A percentile compares a stretch with the other conserved stretches of the same genome.
These are phyloP conservation scores for Ephestia elutella DNA, from an alignment of 1,140 invertebrate species.

Conservation along the genomic window DNA sequence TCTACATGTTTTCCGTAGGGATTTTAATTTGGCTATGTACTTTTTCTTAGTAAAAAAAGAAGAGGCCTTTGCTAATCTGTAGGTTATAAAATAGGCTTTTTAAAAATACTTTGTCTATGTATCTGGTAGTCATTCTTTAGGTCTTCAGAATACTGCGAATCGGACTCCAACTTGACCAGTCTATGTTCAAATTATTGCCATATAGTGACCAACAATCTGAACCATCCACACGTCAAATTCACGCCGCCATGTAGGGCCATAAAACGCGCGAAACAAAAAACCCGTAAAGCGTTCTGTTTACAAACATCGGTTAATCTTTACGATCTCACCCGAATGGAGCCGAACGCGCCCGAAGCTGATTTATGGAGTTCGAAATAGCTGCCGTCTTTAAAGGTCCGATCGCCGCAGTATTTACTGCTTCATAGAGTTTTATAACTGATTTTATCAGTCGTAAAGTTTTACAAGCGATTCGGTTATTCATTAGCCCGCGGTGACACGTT, in stretches of 20 bases:
- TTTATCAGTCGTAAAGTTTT: slow-evolving; percentile 66
- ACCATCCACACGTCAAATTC: not conserved
- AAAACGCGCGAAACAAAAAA: slow-evolving; percentile 3
- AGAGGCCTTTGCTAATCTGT: no score
- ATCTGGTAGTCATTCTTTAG: no score
- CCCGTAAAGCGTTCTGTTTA: slow-evolving; percentile 18
- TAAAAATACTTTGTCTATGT: no score
- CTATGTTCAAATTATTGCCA: no score
- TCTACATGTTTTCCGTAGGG: no score
- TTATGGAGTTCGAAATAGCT: slow-evolving; percentile 57
- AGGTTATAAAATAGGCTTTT: no score
- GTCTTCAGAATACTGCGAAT: no score
- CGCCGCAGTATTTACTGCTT: slow-evolving; percentile 49
- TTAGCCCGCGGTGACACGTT: slow-evolving; percentile 33
- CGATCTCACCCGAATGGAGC: slow-evolving; percentile 44
- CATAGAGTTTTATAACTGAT: slow-evolving; percentile 68
- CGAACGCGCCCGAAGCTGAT: slow-evolving; percentile 49
- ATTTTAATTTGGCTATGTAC: no score
- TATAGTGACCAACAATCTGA: not conserved
- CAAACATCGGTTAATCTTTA: slow-evolving; percentile 53
- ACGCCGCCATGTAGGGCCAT: not conserved
- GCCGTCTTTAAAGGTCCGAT: slow-evolving; percentile 51
- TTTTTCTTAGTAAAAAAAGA: no score
- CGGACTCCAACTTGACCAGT: no score
- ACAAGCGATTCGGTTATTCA: slow-evolving; percentile 51